A percentile compares a stretch with the other conserved stretches of the same genome.
Conservation (phyloP, 2,888 invertebrate species). For the Graphium colonna region DNA sequence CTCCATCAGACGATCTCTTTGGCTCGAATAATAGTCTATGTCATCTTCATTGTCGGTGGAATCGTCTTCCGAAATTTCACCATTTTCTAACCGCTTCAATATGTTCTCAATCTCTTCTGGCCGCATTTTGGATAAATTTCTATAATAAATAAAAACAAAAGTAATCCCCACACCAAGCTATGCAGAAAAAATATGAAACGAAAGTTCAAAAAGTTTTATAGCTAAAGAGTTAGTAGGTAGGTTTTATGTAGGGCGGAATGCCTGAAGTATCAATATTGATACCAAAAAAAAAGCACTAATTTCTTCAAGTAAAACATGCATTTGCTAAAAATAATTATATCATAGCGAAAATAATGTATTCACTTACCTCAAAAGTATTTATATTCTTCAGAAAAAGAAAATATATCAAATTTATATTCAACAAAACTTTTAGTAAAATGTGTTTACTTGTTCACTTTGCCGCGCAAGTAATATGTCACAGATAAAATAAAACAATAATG, state of each 20-base stretch:
- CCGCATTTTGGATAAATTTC: conserved; percentile 37
- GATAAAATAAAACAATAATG: background rate
- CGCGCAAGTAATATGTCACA: conserved; percentile 26
- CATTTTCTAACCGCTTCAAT: conserved; percentile 35
- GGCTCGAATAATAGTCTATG: conserved; percentile 38
- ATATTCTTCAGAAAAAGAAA: conserved; percentile 36
- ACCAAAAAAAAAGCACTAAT: conserved; percentile 34
- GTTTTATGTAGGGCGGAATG: conserved; percentile 32
- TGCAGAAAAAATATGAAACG: conserved; percentile 33
- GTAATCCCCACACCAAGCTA: conserved; percentile 28
- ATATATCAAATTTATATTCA: conserved; percentile 35
- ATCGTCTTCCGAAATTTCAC: conserved; percentile 39
- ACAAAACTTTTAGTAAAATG: conserved; percentile 37
- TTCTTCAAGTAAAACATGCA: conserved; percentile 36
- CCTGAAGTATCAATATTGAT: conserved; percentile 40
- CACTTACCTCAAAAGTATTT: conserved; percentile 36
- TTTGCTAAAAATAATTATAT: conserved; percentile 35
- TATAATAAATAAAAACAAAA: conserved; percentile 33
- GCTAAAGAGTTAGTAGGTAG: conserved; percentile 28
- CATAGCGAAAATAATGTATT: conserved; percentile 34
- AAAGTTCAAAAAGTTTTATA: conserved; percentile 28
- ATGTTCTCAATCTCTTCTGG: conserved; percentile 38
- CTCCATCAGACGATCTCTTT: conserved; percentile 38
- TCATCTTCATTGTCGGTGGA: conserved; percentile 38
- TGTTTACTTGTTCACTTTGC: conserved; percentile 29